Evolutionary conservation across 2,888 invertebrate species (phyloP).

Genomic region (Cryptocephalus moraei): DNA sequence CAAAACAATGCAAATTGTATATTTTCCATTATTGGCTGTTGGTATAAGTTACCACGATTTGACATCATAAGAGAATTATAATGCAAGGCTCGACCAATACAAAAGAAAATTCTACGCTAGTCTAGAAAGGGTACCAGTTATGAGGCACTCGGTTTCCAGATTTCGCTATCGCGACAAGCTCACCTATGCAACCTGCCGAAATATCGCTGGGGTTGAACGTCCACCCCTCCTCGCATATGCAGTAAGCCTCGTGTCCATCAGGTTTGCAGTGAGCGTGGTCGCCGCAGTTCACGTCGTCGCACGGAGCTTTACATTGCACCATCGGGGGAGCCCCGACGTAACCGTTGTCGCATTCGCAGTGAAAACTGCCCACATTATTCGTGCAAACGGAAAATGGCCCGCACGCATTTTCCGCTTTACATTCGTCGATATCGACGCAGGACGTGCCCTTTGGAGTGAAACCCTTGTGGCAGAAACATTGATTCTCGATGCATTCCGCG

Average conservation of each 20-base stretch:
- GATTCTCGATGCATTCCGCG: slow-evolving; percentile 78
- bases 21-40: no score
- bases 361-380: slow-evolving; percentile 71
- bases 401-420: slow-evolving; percentile 47
- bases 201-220: slow-evolving; percentile 84
- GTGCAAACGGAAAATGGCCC: slow-evolving; percentile 68
- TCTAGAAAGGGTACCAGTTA: no score
- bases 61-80: no score
- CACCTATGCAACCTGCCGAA: slow-evolving; percentile 74
- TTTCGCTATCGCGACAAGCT: slow-evolving; percentile 12
- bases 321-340: slow-evolving; percentile 75
- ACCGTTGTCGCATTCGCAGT: slow-evolving; percentile 73
- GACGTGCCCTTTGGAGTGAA: slow-evolving; percentile 70
- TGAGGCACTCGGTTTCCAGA: neutral
- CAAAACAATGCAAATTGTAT: no score
- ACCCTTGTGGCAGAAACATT: slow-evolving; percentile 83
- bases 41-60: no score
- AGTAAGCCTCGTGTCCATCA: slow-evolving; percentile 80
- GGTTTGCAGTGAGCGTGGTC: slow-evolving; percentile 83
- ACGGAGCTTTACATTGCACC: slow-evolving; percentile 76
- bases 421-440: slow-evolving; percentile 78
- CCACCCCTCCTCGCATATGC: slow-evolving; percentile 89
- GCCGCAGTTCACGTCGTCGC: slow-evolving; percentile 84
- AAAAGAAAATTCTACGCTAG: no score
- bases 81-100: no score